Evolutionary conservation across 2,113 vertebrate genomes (phyloP), one percentile per base, ranked within the genome.

Genomic region (Callipepla californica): DNA sequence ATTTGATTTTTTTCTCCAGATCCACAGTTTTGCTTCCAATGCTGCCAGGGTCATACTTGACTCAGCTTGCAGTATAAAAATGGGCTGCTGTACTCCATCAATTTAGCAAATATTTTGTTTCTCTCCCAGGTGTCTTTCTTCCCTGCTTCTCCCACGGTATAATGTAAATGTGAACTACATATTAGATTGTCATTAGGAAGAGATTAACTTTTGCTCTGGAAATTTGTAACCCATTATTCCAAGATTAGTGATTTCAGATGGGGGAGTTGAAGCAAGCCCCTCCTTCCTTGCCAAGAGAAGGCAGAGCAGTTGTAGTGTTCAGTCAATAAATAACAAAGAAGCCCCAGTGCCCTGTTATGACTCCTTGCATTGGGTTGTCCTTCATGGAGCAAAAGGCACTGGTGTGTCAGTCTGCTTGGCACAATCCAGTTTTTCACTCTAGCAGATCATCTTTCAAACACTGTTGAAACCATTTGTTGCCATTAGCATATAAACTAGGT

Each of bases 401-500:
- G 80, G 63, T 66, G 45, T 47, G 63, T 61, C 94, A 76, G 36
- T 77, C 89, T 94, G 70, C 87, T 76, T 1, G 0, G 34, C 3
- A 15, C 81, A 85, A 67, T 32, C 69, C 51, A 15, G 0, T 34
- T 69, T 85, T 74, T 93, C 32, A 20, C 44, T 72, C 45, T 55
- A 58, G 76, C 50, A n/a, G 68, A 74, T 90, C 62, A 34, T 50
- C 36, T 86, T 76, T 48, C 62, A 73, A 68, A 34, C 6, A 0
- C 74, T 77, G 30, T 9, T 77, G 87, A 77, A 92, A 62, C 48
- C 9, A 7, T 75, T 45, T 11, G 4, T 53, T 68, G 18, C 50
- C 25, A n/a, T 94, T 87, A 81, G 28, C 69, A 40, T 72, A 59
- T 42, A 80, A 95, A 91, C 57, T 44, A 55, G 18, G 72, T 92